Base-by-base conservation (phyloP, 1,140 invertebrate species). In the Kradibia gibbosae region DNA sequence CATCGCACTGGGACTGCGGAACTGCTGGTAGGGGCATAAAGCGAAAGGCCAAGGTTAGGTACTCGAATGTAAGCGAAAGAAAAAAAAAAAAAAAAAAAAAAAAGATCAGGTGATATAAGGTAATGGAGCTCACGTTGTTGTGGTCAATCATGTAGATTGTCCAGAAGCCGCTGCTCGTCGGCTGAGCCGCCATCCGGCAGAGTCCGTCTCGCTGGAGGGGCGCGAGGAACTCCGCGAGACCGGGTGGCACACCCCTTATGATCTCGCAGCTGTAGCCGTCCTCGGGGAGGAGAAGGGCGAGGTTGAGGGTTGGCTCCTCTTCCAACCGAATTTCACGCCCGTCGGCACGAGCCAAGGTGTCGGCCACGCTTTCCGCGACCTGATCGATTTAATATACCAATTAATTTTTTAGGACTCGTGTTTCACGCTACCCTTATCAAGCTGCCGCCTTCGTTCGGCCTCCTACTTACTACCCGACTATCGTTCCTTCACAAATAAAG, bases 251-350 rank as follows among this genome's bases (percentile, higher is more conserved):
- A 48, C 98, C 98, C 73, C 96, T 92, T 67, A 98, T 97, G 57
- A 99, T 96, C 91, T 99, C 98, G 91, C 98, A 98, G 87, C 98
- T 98, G 92, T 99, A 99, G 20, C 98, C 98, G 92, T 99, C 98
- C 88, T 99, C 98, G 0, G 99, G 99, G 20, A 99, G 92, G 8
- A 99, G 91, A 76, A 99, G 95, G 7, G 97, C 97, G 25, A 99
- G 92, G 85, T 96, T 95, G 28, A 99, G 93, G 85, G 97, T 95
- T 17, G 94, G 93, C 86, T 97, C 97, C 91, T 99, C 99, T 85
- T 95, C 95, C 15, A 95, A 86, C 60, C 92, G 90, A 45, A 98
- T 95, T 90, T 98, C 96, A 22, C 97, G 93, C 0, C 97, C 98
- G 88, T 99, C 98, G 25, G 96, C 95, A 42, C 96, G 92, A 2